Evolutionary conservation across 2,888 invertebrate genomes (phyloP).

Genomic region (Lamproptera curius): DNA sequence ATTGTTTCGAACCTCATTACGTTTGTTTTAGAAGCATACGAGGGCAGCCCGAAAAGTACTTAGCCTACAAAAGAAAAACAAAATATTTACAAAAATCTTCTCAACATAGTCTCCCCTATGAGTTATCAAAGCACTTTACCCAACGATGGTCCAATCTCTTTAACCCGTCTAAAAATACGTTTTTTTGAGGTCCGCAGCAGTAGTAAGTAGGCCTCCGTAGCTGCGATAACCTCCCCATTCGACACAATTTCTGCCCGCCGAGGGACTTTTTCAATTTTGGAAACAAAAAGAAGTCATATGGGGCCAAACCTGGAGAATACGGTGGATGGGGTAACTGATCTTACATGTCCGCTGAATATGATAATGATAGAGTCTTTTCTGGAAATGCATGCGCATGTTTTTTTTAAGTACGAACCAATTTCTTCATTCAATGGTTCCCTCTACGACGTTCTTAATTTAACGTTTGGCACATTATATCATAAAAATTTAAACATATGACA

Average conservation of each 20-base stretch:
- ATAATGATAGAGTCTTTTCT: slow-evolving; percentile 30
- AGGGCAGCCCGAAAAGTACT: not conserved
- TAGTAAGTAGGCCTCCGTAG: slow-evolving; percentile 25
- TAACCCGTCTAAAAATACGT: slow-evolving; percentile 28
- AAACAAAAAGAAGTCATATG: slow-evolving; percentile 26
- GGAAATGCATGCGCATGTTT: slow-evolving; percentile 26
- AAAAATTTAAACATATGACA: too few species aligned
- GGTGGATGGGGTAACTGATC: slow-evolving; percentile 25
- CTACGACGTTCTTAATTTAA: too few species aligned
- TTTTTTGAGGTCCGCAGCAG: slow-evolving; percentile 23
- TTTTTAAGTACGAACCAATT: not conserved
- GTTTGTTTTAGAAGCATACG: too few species aligned
- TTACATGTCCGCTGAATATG: slow-evolving; percentile 26
- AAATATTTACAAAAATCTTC: not conserved
- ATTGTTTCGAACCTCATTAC: too few species aligned
- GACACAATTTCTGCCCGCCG: slow-evolving; percentile 14
- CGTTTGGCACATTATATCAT: too few species aligned
- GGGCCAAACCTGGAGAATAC: slow-evolving; percentile 26
- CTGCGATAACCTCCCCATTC: slow-evolving; percentile 18
- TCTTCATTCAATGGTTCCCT: too few species aligned
- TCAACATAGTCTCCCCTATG: slow-evolving; percentile 20
- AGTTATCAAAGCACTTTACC: slow-evolving; percentile 26
- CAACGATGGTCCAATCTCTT: slow-evolving; percentile 25
- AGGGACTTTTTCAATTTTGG: slow-evolving; percentile 16
- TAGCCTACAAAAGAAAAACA: not conserved